These are phyloP conservation scores for Chloroceryle inda DNA, from an alignment of 2,797 vertebrate genomes.

Conservation along the genomic window DNA sequence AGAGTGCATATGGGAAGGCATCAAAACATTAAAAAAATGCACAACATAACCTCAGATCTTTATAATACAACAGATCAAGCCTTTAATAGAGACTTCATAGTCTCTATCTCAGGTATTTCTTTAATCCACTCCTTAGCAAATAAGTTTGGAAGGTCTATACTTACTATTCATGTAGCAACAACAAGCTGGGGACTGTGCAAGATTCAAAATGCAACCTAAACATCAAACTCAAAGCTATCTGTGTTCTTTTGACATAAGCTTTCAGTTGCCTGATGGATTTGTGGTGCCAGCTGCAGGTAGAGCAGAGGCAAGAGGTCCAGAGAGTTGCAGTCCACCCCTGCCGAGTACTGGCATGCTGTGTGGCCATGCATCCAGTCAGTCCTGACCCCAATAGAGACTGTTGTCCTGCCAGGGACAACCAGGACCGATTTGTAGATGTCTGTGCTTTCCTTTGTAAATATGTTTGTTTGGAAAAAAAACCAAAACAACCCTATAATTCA, in stretches of 20 bases:
- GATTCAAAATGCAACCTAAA: not conserved
- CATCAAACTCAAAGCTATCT: not conserved
- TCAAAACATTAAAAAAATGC: not conserved
- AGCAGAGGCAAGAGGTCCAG: not conserved
- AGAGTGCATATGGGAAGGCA: not conserved
- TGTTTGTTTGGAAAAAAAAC: not conserved
- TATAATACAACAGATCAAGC: not conserved
- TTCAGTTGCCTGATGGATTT: not conserved
- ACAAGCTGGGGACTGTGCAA: not conserved
- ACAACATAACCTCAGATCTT: not conserved
- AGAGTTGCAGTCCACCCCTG: rapidly evolving
- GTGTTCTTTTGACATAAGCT: not conserved
- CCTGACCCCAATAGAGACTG: rapidly evolving
- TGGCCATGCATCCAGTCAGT: not conserved
- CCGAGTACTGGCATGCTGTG: not conserved
- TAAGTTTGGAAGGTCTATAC: not conserved
- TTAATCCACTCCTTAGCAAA: not conserved
- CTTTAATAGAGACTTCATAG: not conserved
- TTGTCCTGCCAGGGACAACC: rapidly evolving
- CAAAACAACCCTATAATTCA: not conserved
- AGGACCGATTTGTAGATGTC: too few relatives aligned
- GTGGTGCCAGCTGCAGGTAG: not conserved
- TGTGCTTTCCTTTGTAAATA: not conserved
- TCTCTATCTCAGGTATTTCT: not conserved
- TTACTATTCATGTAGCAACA: not conserved